phyloP scores from a whole-genome alignment of 2,888 invertebrate species.

The Orthosia gracilis region DNA sequence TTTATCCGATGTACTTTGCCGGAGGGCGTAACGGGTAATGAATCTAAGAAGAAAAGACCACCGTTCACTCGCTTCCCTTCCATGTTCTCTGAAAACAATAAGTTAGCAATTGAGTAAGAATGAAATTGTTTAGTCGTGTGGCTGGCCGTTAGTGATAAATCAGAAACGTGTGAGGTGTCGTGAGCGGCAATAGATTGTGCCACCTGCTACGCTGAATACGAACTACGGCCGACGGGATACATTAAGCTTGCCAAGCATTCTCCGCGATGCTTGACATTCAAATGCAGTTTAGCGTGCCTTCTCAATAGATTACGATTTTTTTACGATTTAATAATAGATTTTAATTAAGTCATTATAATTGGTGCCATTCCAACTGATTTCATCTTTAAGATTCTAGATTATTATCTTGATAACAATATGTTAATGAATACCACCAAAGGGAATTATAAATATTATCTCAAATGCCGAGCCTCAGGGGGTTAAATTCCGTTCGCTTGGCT shows the following conservation, averaged over 20 bases:
- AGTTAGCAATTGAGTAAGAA: conserved; percentile 50
- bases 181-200: background rate
- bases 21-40: conserved; percentile 72
- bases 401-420: conserved; percentile 16
- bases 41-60: conserved; percentile 74
- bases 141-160: no score
- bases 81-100: conserved; percentile 68
- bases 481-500: conserved; percentile 4
- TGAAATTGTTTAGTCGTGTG: conserved; percentile 43
- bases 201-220: conserved; percentile 38
- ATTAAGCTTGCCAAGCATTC: conserved; percentile 29
- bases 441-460: conserved; percentile 45
- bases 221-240: conserved; percentile 16
- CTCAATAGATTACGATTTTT: no score
- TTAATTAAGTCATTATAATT: conserved; percentile 8
- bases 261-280: conserved; percentile 37
- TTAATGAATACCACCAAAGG: conserved; percentile 28
- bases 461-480: conserved; percentile 22
- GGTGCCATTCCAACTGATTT: conserved; percentile 20
- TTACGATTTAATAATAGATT: conserved; percentile 4
- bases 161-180: no score
- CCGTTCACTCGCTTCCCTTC: conserved; percentile 71
- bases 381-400: conserved; percentile 1
- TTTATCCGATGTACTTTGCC: conserved; percentile 75
- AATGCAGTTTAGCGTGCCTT: conserved; percentile 1